These are phyloP conservation scores for Scolopax bukidnonensis DNA, from an alignment of 2,797 vertebrate species.

Conservation along the genomic window DNA sequence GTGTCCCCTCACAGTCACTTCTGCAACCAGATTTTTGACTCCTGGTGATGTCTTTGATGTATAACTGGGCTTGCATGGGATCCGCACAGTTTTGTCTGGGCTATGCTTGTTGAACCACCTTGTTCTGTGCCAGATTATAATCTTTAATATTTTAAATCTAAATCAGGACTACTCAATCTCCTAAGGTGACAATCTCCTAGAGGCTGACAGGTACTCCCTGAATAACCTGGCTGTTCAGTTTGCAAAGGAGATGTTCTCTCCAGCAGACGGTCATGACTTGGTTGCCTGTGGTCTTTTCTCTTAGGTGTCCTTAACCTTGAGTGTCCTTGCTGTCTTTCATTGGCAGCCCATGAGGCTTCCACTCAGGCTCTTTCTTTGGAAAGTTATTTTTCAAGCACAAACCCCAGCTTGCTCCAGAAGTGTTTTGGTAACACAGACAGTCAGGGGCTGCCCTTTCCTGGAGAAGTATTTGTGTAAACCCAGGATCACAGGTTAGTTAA, in stretches of 20 bases:
- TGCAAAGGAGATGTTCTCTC: not conserved
- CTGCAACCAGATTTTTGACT: not conserved
- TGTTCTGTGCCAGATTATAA: not conserved
- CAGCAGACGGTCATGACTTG: not conserved
- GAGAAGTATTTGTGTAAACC: not conserved
- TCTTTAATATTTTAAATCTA: not conserved
- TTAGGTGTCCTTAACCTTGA: not conserved
- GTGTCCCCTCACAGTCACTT: not conserved
- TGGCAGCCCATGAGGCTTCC: rapidly evolving
- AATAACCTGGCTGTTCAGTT: slow-evolving; percentile 27
- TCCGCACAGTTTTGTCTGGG: not conserved
- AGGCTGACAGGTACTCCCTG: slow-evolving; percentile 10
- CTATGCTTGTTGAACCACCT: not conserved
- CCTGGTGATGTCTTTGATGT: not conserved
- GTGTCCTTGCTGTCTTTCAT: not conserved
- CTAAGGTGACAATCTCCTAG: not conserved
- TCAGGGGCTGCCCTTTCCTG: not conserved
- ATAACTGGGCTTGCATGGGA: not conserved
- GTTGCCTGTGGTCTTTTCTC: not conserved
- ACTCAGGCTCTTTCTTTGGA: not conserved
- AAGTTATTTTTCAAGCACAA: not conserved
- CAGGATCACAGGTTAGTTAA: not conserved
- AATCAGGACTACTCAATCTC: not conserved
- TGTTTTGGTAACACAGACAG: not conserved
- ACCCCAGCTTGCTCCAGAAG: not conserved